Evolutionary conservation across 2,888 invertebrate species (phyloP).

Genomic region (Noctua janthina): DNA sequence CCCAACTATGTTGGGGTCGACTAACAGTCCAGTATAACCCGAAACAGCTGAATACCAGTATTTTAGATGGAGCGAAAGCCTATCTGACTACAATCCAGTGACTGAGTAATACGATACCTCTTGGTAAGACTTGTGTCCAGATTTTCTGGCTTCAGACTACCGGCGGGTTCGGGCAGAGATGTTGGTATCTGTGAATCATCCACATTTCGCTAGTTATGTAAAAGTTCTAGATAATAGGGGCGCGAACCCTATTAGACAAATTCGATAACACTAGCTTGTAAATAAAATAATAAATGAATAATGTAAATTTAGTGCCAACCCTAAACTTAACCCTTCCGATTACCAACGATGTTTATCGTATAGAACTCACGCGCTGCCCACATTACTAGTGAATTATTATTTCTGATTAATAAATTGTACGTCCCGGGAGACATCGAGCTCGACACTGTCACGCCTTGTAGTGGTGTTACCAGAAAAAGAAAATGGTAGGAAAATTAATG

Average conservation of each 20-base stretch:
- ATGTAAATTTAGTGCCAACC: constrained; percentile 24
- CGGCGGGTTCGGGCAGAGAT: not conserved
- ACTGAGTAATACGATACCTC: not conserved
- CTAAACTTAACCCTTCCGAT: constrained; percentile 76
- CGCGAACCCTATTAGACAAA: not conserved
- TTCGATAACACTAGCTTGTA: not conserved
- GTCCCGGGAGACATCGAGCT: constrained; percentile 80
- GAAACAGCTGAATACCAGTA: not conserved
- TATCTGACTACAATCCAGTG: not conserved
- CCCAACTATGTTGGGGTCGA: not conserved
- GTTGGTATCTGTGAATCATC: not conserved
- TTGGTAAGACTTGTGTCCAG: not conserved
- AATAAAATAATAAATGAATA: not conserved
- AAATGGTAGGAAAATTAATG: constrained; percentile 22
- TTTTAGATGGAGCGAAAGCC: not conserved
- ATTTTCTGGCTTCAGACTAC: not conserved
- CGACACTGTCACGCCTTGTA: constrained; percentile 76
- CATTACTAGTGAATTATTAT: constrained; percentile 90
- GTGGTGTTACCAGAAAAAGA: constrained; percentile 47
- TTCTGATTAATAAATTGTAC: constrained; percentile 90
- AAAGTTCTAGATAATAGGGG: not conserved
- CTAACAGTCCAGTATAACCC: not conserved
- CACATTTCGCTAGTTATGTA: not conserved
- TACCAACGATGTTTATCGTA: constrained; percentile 78
- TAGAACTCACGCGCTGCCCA: constrained; percentile 74